phyloP scores from a whole-genome alignment of 2,797 vertebrate genomes.

The Microcaecilia unicolor region DNA sequence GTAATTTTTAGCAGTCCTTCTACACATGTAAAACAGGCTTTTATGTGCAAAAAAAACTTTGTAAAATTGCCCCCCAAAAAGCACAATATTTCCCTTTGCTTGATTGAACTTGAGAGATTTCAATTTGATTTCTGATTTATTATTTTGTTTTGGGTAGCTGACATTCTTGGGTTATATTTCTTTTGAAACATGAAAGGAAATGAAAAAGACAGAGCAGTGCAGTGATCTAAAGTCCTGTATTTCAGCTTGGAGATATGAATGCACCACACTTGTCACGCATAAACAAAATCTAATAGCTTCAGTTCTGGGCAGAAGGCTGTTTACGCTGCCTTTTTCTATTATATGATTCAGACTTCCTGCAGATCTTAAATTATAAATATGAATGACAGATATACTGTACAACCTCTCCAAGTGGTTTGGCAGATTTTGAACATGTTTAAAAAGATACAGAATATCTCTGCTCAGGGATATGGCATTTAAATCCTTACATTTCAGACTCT shows the following conservation, averaged over 20 bases:
- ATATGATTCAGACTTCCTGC: background rate
- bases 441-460: constrained; percentile 6
- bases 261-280: background rate
- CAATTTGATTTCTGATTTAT: no score
- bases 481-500: constrained; percentile 7
- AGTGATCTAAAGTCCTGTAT: background rate
- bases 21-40: no score
- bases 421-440: background rate
- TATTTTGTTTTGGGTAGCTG: no score
- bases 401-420: constrained; percentile 4
- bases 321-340: background rate
- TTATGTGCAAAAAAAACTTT: no score
- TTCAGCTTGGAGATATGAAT: constrained; percentile 2
- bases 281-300: background rate
- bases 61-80: no score
- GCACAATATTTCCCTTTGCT: no score
- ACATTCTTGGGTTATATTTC: no score
- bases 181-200: no score
- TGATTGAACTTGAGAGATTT: no score
- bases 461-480: background rate
- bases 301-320: constrained; percentile 2
- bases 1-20: no score
- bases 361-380: constrained; percentile 10
- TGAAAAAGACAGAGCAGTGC: constrained; percentile 7
- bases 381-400: background rate